Conservation (phyloP, 1,140 invertebrate genomes). For the Conus ventricosus region DNA sequence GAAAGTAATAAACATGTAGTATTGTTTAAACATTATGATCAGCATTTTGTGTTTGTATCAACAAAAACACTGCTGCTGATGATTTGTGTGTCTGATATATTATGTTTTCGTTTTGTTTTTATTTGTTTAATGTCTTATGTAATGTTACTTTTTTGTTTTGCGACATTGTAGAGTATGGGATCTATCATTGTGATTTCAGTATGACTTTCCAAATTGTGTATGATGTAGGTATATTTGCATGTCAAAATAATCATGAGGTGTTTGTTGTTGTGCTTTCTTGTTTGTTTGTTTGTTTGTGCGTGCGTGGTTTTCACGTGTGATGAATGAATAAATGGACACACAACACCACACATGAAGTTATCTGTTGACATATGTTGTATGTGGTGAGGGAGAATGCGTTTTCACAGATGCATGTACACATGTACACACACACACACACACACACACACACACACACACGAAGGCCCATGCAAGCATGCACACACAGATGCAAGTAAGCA, state of each 20-base stretch:
- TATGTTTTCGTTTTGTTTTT: background rate
- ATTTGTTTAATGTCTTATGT: background rate
- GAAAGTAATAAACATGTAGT: too few relatives aligned
- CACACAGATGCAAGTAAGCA: background rate
- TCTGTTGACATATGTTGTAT: too few relatives aligned
- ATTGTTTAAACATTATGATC: too few relatives aligned
- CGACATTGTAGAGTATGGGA: background rate
- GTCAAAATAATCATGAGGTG: background rate
- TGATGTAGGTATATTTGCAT: background rate
- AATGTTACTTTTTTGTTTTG: too few relatives aligned
- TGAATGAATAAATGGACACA: conserved; percentile 2
- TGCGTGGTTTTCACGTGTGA: conserved; percentile 10
- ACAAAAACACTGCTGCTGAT: too few relatives aligned
- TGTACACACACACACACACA: too few relatives aligned
- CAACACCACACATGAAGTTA: background rate
- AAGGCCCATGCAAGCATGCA: background rate
- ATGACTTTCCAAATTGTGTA: background rate
- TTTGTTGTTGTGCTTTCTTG: background rate
- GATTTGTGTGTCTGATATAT: too few relatives aligned
- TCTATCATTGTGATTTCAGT: background rate
- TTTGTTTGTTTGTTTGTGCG: background rate
- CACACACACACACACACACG: background rate
- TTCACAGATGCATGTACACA: too few relatives aligned
- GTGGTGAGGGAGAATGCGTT: too few relatives aligned
- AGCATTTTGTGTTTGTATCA: too few relatives aligned